These are phyloP conservation scores for Solenopsis invicta DNA, from an alignment of 1,140 invertebrate genomes.

Conservation along the genomic window DNA sequence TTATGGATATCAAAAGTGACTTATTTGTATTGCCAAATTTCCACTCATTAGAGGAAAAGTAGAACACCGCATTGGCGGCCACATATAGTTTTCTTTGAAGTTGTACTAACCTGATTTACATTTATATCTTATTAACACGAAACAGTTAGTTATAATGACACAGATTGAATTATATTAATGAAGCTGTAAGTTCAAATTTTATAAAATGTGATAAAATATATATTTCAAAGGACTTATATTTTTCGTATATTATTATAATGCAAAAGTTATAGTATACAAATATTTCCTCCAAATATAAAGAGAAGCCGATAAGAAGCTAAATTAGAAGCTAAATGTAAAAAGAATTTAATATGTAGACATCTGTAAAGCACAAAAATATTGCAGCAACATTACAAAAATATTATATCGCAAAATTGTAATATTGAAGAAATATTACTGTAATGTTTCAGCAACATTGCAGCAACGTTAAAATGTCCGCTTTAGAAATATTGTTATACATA, in stretches of 20 bases:
- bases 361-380: too few species aligned
- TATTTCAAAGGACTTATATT: not conserved
- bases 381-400: too few species aligned
- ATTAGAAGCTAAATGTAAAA: not conserved
- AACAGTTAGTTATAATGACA: not conserved
- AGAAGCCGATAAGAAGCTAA: not conserved
- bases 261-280: not conserved
- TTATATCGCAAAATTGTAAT: too few species aligned
- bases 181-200: not conserved
- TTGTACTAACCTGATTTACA: conserved; percentile 90
- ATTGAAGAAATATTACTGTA: too few species aligned
- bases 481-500: too few species aligned
- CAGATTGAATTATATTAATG: not conserved
- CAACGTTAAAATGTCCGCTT: too few species aligned
- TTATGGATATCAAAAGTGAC: not conserved
- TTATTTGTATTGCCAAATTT: conserved; percentile 91
- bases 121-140: not conserved
- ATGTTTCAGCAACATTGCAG: too few species aligned
- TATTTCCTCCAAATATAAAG: too few species aligned
- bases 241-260: not conserved
- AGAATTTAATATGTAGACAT: too few species aligned
- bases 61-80: conserved; percentile 92
- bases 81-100: conserved; percentile 93
- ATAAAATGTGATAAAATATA: not conserved
- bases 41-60: conserved; percentile 94